These are phyloP conservation scores for Ophion ventricosus DNA, from an alignment of 2,888 invertebrate species.

Conservation along the genomic window DNA sequence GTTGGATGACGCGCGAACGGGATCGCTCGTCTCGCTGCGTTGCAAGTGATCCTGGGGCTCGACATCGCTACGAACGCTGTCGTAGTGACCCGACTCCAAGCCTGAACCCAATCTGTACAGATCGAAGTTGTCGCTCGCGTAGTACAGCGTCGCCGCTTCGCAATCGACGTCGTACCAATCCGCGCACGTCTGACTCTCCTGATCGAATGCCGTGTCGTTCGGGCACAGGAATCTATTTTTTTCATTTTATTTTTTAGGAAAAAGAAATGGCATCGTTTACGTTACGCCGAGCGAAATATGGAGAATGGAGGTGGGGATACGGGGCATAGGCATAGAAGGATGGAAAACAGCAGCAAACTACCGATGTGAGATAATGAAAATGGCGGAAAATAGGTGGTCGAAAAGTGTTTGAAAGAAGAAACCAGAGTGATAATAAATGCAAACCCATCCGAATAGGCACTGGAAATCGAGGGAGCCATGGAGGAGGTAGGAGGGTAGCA, in stretches of 20 bases:
- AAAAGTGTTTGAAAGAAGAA: too few relatives aligned
- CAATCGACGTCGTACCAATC: slow-evolving; percentile 96
- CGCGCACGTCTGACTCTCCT: slow-evolving; percentile 95
- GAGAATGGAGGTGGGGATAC: too few relatives aligned
- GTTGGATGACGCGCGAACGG: slow-evolving; percentile 80
- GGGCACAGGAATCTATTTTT: slow-evolving; percentile 91
- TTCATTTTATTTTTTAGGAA: too few relatives aligned
- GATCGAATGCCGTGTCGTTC: slow-evolving; percentile 95
- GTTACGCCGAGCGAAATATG: neutral
- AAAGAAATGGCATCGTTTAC: neutral
- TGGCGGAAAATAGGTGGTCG: too few relatives aligned
- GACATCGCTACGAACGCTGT: slow-evolving; percentile 80
- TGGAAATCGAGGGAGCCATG: too few relatives aligned
- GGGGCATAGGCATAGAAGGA: too few relatives aligned
- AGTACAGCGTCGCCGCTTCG: slow-evolving; percentile 91
- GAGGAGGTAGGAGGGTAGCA: too few relatives aligned
- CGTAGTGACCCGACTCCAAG: slow-evolving; percentile 81
- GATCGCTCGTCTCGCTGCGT: slow-evolving; percentile 83
- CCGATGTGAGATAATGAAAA: too few relatives aligned
- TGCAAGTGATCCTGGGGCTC: slow-evolving; percentile 81
- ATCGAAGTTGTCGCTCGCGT: slow-evolving; percentile 93
- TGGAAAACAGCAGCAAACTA: too few relatives aligned
- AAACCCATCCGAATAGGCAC: too few relatives aligned
- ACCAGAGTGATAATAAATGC: too few relatives aligned
- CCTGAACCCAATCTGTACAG: slow-evolving; percentile 92